phyloP scores from a whole-genome alignment of 2,888 invertebrate genomes.

The Petrolisthes cinctipes region DNA sequence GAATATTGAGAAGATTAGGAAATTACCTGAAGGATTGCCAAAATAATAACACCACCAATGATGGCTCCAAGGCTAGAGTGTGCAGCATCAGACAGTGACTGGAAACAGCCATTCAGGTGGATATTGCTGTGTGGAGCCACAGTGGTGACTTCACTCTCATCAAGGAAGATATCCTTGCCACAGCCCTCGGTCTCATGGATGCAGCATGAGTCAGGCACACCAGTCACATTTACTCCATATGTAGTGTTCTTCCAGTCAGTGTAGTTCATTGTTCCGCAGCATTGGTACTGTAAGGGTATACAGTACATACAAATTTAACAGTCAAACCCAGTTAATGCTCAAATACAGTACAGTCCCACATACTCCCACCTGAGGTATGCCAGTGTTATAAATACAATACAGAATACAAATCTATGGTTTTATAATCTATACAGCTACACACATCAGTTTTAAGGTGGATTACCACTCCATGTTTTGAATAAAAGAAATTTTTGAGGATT shows the following conservation, averaged over 20 bases:
- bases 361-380: too few relatives aligned
- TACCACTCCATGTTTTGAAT: too few relatives aligned
- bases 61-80: slow-evolving; percentile 41
- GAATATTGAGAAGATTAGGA: neutral
- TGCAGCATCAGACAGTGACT: slow-evolving; percentile 30
- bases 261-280: slow-evolving; percentile 50
- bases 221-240: slow-evolving; percentile 9
- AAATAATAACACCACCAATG: slow-evolving; percentile 35
- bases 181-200: slow-evolving; percentile 14
- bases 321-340: too few relatives aligned
- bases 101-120: slow-evolving; percentile 37
- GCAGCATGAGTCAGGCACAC: slow-evolving; percentile 57
- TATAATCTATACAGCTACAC: too few relatives aligned
- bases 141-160: neutral
- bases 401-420: too few relatives aligned
- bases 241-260: slow-evolving; percentile 36
- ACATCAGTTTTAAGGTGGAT: too few relatives aligned
- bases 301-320: too few relatives aligned
- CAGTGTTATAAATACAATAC: too few relatives aligned
- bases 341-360: too few relatives aligned
- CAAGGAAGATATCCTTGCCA: slow-evolving; percentile 2
- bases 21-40: slow-evolving; percentile 55
- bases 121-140: neutral
- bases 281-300: slow-evolving; percentile 24
- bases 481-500: too few relatives aligned